These are phyloP conservation scores for Sympetrum striolatum DNA, from an alignment of 2,888 invertebrate species.

Conservation along the genomic window DNA sequence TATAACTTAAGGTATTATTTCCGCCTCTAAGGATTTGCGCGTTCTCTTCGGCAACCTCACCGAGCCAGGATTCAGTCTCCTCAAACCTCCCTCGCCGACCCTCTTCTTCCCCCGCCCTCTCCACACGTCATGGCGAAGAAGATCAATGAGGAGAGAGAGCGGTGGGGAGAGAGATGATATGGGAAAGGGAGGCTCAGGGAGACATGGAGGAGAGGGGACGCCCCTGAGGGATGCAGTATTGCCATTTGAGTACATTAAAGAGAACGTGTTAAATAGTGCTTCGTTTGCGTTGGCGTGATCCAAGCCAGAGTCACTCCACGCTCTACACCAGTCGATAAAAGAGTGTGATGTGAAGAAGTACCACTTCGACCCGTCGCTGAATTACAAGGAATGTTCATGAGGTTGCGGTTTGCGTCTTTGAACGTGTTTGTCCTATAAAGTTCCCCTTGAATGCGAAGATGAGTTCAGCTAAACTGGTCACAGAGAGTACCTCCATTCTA, in stretches of 20 bases:
- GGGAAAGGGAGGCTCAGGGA: neutral
- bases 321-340: no score
- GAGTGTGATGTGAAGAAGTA: no score
- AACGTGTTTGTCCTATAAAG: no score
- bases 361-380: no score
- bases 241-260: conserved; percentile 26
- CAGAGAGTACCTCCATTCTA: no score
- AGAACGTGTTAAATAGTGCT: neutral
- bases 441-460: no score
- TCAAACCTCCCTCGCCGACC: conserved; percentile 10
- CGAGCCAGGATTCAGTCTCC: neutral
- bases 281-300: neutral
- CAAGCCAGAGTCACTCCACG: neutral
- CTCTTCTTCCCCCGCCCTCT: neutral
- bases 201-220: neutral
- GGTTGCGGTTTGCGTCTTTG: no score
- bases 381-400: no score
- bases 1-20: conserved; percentile 34
- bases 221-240: conserved; percentile 4
- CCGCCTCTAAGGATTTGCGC: conserved; percentile 13
- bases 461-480: no score
- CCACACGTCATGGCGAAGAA: conserved; percentile 33
- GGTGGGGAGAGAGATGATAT: neutral
- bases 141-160: conserved; percentile 27
- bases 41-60: neutral